Evolutionary conservation across 2,113 vertebrate genomes (phyloP), one percentile per base, ranked within the genome.

Genomic region (Noctilio leporinus): DNA sequence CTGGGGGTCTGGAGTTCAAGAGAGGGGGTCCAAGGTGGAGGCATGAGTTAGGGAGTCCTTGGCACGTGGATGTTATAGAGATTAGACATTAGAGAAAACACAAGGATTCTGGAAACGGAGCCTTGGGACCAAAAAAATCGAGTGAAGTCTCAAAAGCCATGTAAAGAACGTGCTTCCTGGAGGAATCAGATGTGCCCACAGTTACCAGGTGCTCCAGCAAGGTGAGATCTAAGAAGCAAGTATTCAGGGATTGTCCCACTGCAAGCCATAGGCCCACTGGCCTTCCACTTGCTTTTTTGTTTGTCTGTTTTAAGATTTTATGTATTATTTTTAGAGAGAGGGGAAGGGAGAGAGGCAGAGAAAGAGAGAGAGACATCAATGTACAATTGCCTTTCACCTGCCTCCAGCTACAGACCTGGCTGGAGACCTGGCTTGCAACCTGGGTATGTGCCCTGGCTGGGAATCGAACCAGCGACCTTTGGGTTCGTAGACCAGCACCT

Each of bases 11-110:
- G 3, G 59, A 35, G 53, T 38, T 62, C 80, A 47, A 10, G 40
- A 77, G 86, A n/a, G 53, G 9, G 7, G 38, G 20, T 55, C 51
- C 6, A 2, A 10, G 24, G 30, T 16, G 59, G 57, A 86, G 16
- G 16, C 3, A 40, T 15, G 73, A 30, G 28, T 4, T 16, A 19
- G 22, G 69, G 40, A 12, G 2, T 2, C 47, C 73, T 51, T 76
- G 0, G 62, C 19, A 0, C 3, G 1, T 1, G 38, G 26, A 28
- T 9, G 10, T 19, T 15, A 1, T 67, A 0, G 64, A 72, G 26
- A 24, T 43, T 14, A 45, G 43, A 64, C 22, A 5, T 3, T 19
- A 43, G 7, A 33, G n/a, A 77, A 24, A 40, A 24, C 20, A 9
- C 43, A 47, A 83, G 59, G 65, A 55, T 10, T n/a, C 69, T 40